Conservation (phyloP, 2,113 vertebrate species). For the Gila orcuttii region DNA sequence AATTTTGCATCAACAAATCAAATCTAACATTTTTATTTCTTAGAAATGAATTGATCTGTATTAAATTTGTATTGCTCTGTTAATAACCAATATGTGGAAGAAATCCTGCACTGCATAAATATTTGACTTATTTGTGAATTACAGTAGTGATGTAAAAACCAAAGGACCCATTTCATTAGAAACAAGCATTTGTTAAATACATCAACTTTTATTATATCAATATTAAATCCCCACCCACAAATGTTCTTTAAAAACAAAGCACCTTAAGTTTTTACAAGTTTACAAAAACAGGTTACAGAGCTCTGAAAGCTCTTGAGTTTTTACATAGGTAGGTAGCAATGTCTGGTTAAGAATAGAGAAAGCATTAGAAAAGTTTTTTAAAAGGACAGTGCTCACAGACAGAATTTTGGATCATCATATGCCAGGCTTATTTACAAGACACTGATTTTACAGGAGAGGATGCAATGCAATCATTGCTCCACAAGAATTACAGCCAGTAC, state of each 20-base stretch:
- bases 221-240: conserved; percentile 68
- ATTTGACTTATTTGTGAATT: not conserved
- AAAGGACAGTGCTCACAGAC: conserved; percentile 83
- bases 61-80: too few relatives aligned
- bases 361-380: conserved; percentile 88
- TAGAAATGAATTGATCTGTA: too few relatives aligned
- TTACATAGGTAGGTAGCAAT: not conserved
- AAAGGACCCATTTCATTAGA: not conserved
- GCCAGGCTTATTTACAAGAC: too few relatives aligned
- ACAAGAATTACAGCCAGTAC: conserved; percentile 47
- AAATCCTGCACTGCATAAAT: not conserved
- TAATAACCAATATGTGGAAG: too few relatives aligned
- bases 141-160: not conserved
- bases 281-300: conserved; percentile 82
- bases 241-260: conserved; percentile 87
- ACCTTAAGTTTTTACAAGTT: conserved; percentile 87
- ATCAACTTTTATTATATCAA: conserved; percentile 76
- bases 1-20: too few relatives aligned
- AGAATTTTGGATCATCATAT: too few relatives aligned
- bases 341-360: conserved; percentile 82
- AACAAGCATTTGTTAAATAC: conserved; percentile 58
- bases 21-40: too few relatives aligned
- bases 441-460: too few relatives aligned
- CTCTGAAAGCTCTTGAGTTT: not conserved
- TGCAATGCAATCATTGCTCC: conserved; percentile 63